These are phyloP conservation scores for Axis porcinus DNA, from an alignment of 2,113 vertebrate species.

Conservation along the genomic window DNA sequence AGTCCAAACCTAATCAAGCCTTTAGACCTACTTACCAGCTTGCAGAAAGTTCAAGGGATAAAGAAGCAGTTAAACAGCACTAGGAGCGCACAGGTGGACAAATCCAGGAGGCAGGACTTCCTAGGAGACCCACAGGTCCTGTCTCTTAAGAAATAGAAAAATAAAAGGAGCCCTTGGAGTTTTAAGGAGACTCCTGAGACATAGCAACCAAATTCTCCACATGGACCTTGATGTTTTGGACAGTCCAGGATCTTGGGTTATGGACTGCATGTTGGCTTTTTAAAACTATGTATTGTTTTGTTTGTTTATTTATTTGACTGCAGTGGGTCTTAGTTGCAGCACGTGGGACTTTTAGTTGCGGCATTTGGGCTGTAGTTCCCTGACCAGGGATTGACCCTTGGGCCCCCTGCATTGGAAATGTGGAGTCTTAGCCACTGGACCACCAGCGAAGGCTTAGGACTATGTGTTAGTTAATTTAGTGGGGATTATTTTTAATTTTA, in stretches of 20 bases:
- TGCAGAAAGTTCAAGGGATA: neutral
- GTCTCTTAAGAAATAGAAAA: neutral
- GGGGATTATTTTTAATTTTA: neutral
- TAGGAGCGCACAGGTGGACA: neutral
- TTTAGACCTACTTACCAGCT: neutral
- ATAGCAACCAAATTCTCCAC: neutral
- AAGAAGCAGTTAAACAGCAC: neutral
- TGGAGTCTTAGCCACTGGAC: neutral
- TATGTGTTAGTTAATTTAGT: neutral
- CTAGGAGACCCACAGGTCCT: neutral
- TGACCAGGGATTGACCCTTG: neutral
- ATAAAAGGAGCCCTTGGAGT: neutral
- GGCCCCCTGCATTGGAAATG: neutral
- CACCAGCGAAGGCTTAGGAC: neutral
- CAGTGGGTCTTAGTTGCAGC: neutral
- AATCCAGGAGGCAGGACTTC: neutral
- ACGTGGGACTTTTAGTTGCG: neutral
- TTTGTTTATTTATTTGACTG: neutral
- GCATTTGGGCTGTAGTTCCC: neutral
- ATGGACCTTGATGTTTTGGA: neutral
- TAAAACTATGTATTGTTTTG: neutral
- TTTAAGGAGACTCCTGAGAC: neutral
- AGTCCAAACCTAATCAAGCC: neutral
- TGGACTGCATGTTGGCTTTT: neutral
- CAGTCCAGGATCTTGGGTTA: accelerated